Percentiles rank a stretch among this genome's conserved stretches.
phyloP scores from a whole-genome alignment of 2,113 vertebrate species.

The Menidia beryllina region DNA sequence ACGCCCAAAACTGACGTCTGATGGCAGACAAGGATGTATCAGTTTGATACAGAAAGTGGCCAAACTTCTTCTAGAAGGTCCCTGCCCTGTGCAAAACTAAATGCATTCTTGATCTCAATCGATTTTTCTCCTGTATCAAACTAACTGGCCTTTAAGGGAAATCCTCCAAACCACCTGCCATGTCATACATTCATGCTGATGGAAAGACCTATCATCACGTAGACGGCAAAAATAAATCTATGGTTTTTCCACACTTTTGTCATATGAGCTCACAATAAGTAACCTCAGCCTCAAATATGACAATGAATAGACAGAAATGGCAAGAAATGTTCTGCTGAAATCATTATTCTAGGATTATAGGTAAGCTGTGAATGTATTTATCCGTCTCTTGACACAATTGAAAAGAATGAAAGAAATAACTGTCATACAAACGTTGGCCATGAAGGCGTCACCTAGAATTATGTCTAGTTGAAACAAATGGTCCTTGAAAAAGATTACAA shows the following conservation, averaged over 20 bases:
- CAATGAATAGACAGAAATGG: no score
- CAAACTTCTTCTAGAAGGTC: neutral
- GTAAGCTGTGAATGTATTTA: neutral
- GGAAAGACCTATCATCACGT: constrained; percentile 43
- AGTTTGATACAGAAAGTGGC: neutral
- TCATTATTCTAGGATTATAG: no score
- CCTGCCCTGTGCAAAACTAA: neutral
- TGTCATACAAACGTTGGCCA: neutral
- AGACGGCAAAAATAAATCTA: constrained; percentile 36
- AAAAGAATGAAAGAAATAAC: neutral
- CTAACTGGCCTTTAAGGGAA: neutral
- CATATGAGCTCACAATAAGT: neutral
- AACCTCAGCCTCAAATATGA: neutral
- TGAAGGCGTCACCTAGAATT: neutral
- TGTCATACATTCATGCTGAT: constrained; percentile 35
- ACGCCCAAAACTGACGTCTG: neutral
- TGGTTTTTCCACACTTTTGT: constrained; percentile 30
- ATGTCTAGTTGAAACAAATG: neutral
- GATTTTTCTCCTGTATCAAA: neutral
- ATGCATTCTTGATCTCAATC: neutral
- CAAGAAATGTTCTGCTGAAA: no score
- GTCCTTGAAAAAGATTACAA: neutral
- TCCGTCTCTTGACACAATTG: neutral
- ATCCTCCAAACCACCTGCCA: constrained; percentile 52
- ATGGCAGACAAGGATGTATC: neutral